Base-by-base conservation (phyloP, 2,113 vertebrate species). In the Hiodon alosoides region DNA sequence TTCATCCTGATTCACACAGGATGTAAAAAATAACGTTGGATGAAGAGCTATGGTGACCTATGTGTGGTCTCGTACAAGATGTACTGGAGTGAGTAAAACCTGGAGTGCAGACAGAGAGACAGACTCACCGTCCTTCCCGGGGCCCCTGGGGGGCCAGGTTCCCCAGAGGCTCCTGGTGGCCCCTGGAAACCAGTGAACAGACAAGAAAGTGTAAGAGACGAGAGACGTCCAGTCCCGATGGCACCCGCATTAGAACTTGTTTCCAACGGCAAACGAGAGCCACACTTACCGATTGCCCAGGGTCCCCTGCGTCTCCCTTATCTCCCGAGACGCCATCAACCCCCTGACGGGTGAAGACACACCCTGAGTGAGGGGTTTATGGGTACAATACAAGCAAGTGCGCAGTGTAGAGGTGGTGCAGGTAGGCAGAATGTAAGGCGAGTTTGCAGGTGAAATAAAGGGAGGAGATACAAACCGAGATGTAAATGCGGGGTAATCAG, bases 61-160 rank as follows among this genome's bases (percentile, higher is more conserved):
- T 8, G 4, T 11, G 14, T 9, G 14, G 9, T 59, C 14, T 9
- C 58, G 14, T 3, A 59, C 9, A 6, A 48, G 55, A 31, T 3
- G 4, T 48, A 6, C 2, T n/a, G 16, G 58, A 71, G 54, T 58
- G 9, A 71, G 10, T 52, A 8, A 14, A 8, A 59, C 10, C 31
- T 31, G 48, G 59, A 5, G 7, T 10, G 17, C 58, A 13, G 46
- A 59, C 14, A 64, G 3, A 14, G 0, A 6, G 3, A 4, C 3
- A 47, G 59, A 81, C 92, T 86, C 62, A 98, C 96, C 87, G 93
- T 93, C 58, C 94, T 89, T 31, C 95, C 96, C 2, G 94, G 94
- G 69, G 93, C 82, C 7, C 96, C 96, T 0, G 89, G 76, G 16
- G 95, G 87, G 3, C 96, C 95, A 0, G 92, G 91, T 55, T 98